Conservation (phyloP, 2,888 invertebrate species). For the Sialis fuliginosa region DNA sequence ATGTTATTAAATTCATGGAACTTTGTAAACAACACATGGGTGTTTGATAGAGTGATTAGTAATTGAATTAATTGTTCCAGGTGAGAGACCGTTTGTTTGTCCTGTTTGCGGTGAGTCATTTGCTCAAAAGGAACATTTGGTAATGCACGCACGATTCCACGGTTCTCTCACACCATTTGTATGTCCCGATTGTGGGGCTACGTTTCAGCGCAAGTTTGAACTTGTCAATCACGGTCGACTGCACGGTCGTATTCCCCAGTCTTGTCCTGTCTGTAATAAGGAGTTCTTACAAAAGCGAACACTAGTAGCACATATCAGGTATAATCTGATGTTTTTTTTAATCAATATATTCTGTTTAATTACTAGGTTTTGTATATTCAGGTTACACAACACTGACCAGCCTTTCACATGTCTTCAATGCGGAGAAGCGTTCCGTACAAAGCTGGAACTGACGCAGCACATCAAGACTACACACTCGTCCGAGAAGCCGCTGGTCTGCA, state of each 20-base stretch:
- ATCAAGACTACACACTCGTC: constrained; percentile 17
- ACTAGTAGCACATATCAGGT: constrained; percentile 65
- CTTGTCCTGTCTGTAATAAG: constrained; percentile 67
- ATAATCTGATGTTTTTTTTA: not conserved
- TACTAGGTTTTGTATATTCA: constrained; percentile 15
- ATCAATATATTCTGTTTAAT: not conserved
- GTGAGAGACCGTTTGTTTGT: constrained; percentile 67
- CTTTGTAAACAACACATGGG: too few species aligned
- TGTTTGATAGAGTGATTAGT: too few species aligned
- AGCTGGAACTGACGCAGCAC: constrained; percentile 50
- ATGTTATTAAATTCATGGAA: too few species aligned
- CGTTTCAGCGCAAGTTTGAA: constrained; percentile 73
- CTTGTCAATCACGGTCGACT: constrained; percentile 67
- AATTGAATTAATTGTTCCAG: not conserved
- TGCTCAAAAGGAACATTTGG: constrained; percentile 73
- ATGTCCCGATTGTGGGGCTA: constrained; percentile 77
- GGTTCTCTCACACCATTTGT: constrained; percentile 93
- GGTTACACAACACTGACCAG: constrained; percentile 57
- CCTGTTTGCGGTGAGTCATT: constrained; percentile 84
- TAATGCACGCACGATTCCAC: constrained; percentile 77
- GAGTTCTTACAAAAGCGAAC: constrained; percentile 75
- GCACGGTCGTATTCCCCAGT: constrained; percentile 64
- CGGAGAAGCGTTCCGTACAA: constrained; percentile 58
- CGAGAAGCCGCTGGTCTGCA: constrained; percentile 18
- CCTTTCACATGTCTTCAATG: constrained; percentile 58